Base-by-base conservation (phyloP, 1,140 invertebrate genomes). In the Theocolax elegans region DNA sequence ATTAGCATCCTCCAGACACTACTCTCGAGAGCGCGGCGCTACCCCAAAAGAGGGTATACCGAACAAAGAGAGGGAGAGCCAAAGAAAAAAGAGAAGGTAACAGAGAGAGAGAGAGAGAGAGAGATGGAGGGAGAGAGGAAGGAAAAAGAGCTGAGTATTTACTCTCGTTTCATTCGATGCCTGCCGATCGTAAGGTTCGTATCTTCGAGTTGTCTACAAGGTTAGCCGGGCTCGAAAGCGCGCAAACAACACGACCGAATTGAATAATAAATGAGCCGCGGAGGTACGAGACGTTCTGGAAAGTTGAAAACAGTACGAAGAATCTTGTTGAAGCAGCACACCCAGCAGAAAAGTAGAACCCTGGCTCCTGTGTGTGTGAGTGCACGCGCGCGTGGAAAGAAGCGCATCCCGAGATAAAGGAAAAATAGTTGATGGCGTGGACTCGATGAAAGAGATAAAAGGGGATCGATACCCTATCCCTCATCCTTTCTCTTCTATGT, bases 371-470 rank as follows among this genome's bases (percentile, higher is more conserved):
- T n/a, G n/a, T n/a, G n/a, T n/a, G n/a, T n/a, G n/a, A n/a, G n/a
- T n/a, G n/a, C n/a, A n/a, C n/a, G n/a, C n/a, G n/a, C n/a, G n/a
- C n/a, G n/a, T n/a, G 35, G 29, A 25, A 44, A 56, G 40, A 7
- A 31, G 35, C 38, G 44, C 25, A 35, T 31, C 25, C n/a, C 12
- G 10, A 62, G 38, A 54, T 69, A 70, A 23, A 56, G 59, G 29
- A 38, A 48, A 54, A 63, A 64, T 35, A 19, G 13, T 60, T 64
- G 42, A 64, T 56, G 23, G 23, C n/a, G 10, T 4, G 38, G 31
- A 25, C n/a, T n/a, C 29, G 27, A 51, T 69, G 35, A 62, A 69
- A 62, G 49, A 25, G 21, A 58, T 46, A 49, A 70, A 70, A 56
- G 59, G 4, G 4, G 25, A 49, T 67, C 19, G 44, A 67, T 59